These are phyloP conservation scores for Toxotes lorentzi DNA, from an alignment of 2,797 vertebrate species.

Conservation along the genomic window DNA sequence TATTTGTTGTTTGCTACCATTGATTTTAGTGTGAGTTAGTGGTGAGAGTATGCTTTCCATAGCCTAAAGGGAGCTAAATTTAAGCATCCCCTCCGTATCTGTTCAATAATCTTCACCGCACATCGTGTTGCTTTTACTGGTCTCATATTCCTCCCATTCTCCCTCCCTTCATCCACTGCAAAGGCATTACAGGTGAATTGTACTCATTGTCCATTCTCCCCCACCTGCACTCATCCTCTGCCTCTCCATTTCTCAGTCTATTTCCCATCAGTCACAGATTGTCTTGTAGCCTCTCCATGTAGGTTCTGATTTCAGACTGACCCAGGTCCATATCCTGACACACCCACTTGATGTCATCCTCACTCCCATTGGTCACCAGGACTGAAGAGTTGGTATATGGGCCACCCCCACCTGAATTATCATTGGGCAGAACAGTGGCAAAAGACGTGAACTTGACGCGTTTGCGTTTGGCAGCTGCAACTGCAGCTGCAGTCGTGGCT, in stretches of 20 bases:
- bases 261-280: conserved; percentile 89
- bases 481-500: conserved; percentile 81
- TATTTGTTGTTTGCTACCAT: conserved; percentile 71
- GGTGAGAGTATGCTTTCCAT: conserved; percentile 46
- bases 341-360: conserved; percentile 98
- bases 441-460: conserved; percentile 97
- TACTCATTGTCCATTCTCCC: conserved; percentile 71
- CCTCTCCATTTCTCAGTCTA: conserved; percentile 56
- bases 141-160: conserved; percentile 57
- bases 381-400: conserved; percentile 76
- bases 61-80: conserved; percentile 37
- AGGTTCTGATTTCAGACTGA: conserved; percentile 95
- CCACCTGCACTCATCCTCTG: conserved; percentile 54
- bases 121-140: conserved; percentile 22
- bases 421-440: conserved; percentile 94
- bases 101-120: conserved; percentile 22
- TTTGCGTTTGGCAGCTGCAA: conserved; percentile 91
- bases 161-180: conserved; percentile 82
- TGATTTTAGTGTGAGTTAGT: conserved; percentile 66
- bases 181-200: conserved; percentile 90
- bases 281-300: conserved; percentile 98
- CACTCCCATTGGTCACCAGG: conserved; percentile 88
- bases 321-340: conserved; percentile 97
- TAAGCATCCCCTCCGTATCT: conserved; percentile 33
- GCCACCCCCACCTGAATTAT: conserved; percentile 78